Conservation (phyloP, 2,797 vertebrate species). For the Graptemys geographica region DNA sequence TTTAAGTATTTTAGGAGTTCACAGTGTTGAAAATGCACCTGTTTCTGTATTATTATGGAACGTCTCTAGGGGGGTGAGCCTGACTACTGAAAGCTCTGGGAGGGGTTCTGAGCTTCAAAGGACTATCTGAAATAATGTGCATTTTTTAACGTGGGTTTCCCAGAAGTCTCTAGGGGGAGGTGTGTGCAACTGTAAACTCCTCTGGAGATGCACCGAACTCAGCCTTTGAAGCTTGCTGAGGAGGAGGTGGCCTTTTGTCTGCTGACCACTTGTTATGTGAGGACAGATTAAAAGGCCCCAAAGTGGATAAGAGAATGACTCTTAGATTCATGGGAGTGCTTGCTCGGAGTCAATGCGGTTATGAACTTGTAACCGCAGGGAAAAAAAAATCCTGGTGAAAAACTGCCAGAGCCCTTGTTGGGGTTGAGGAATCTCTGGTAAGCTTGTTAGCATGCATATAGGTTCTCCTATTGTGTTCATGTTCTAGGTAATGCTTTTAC, state of each 20-base stretch:
- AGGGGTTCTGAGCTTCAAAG: background rate
- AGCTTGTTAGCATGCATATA: background rate
- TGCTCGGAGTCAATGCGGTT: background rate
- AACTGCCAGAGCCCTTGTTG: background rate
- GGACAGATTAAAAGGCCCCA: background rate
- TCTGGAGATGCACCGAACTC: background rate
- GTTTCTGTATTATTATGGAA: background rate
- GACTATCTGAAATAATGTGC: background rate
- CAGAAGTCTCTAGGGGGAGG: background rate
- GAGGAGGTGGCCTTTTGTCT: background rate
- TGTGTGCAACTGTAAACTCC: background rate
- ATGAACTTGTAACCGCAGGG: background rate
- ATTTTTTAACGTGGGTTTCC: background rate
- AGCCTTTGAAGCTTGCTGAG: background rate
- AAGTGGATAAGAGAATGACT: background rate
- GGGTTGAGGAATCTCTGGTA: background rate
- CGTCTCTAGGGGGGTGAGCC: background rate
- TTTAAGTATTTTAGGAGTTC: background rate
- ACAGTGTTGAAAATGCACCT: background rate
- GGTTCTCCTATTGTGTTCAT: background rate
- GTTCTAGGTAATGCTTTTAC: background rate
- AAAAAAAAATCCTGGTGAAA: background rate
- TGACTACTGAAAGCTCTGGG: background rate
- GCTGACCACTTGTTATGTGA: background rate
- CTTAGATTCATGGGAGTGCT: too few relatives aligned